Percentiles rank a stretch among this genome's conserved stretches.
Conservation (phyloP, 2,113 vertebrate species). For the Oncorhynchus nerka region DNA sequence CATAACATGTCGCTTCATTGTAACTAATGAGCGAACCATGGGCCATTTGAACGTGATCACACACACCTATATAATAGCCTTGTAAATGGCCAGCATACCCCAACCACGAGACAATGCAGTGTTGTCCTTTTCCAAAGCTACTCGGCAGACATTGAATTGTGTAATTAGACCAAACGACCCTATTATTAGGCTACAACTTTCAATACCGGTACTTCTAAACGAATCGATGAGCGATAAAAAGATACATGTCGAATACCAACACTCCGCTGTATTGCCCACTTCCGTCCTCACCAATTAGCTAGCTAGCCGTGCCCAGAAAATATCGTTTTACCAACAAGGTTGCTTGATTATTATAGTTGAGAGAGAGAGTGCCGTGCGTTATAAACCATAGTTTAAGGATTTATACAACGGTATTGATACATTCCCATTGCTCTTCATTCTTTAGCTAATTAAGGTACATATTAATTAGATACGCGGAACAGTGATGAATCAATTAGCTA, state of each 20-base stretch:
- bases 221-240: too few species aligned
- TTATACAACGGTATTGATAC: neutral
- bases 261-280: slow-evolving; percentile 52
- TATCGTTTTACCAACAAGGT: slow-evolving; percentile 8
- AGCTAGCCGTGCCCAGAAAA: slow-evolving; percentile 51
- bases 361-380: too few species aligned
- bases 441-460: slow-evolving; percentile 67
- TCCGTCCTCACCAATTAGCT: slow-evolving; percentile 68
- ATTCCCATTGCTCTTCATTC: slow-evolving; percentile 1
- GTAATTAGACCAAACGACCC: neutral
- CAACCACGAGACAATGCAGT: slow-evolving; percentile 24
- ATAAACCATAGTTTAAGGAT: neutral
- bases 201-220: too few species aligned
- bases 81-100: slow-evolving; percentile 11
- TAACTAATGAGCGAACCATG: neutral
- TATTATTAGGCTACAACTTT: too few species aligned
- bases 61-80: neutral
- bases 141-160: neutral
- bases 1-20: neutral
- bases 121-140: slow-evolving; percentile 35
- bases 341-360: neutral
- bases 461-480: slow-evolving; percentile 72
- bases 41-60: neutral
- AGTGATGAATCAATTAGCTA: slow-evolving; percentile 74
- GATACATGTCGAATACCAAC: slow-evolving; percentile 39